Evolutionary conservation across 2,113 vertebrate genomes (phyloP).

Genomic region (Strigops habroptila): DNA sequence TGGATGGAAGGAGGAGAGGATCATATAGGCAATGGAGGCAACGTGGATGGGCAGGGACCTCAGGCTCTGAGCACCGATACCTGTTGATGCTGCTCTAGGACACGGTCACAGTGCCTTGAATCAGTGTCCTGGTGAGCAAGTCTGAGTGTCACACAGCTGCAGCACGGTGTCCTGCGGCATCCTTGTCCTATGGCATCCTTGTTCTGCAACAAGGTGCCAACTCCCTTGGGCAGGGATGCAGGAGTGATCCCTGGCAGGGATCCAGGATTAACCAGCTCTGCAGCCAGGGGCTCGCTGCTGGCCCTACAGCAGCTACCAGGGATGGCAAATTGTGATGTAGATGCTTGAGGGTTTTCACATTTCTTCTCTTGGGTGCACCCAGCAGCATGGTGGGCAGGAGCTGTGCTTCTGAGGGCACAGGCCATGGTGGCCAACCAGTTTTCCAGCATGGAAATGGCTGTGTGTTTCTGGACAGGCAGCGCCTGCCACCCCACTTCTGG

Average conservation of each 20-base stretch:
- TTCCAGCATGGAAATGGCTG: rapidly evolving
- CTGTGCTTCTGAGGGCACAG: background rate
- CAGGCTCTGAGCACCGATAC: background rate
- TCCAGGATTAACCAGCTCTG: background rate
- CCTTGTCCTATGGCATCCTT: background rate
- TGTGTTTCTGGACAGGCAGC: background rate
- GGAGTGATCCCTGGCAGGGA: background rate
- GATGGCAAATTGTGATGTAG: background rate
- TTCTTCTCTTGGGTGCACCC: background rate
- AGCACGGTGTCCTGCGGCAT: background rate
- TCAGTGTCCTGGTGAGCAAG: background rate
- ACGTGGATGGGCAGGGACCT: background rate
- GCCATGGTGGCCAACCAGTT: rapidly evolving
- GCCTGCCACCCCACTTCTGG: background rate
- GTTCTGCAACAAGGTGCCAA: background rate
- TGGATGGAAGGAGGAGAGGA: background rate
- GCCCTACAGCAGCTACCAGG: background rate
- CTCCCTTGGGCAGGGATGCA: background rate
- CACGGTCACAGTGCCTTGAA: background rate
- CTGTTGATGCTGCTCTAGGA: background rate
- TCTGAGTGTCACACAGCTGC: background rate
- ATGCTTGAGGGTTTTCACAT: background rate
- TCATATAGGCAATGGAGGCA: background rate
- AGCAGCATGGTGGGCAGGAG: background rate
- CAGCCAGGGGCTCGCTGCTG: rapidly evolving